Conservation (phyloP, 92 coral and sea anemone species). For the Siderastrea radians region DNA sequence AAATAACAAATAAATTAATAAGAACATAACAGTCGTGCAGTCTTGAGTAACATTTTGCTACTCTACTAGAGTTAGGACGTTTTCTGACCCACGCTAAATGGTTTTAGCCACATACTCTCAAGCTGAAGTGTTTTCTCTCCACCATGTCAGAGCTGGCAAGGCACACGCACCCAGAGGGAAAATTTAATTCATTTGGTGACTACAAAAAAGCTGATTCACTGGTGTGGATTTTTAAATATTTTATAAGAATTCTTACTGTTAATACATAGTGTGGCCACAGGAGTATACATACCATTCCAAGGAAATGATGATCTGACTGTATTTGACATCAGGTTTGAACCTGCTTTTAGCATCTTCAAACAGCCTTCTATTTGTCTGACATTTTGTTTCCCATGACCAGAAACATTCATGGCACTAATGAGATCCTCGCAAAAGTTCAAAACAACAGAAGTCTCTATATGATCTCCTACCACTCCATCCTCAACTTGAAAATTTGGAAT, state of each 20-base stretch:
- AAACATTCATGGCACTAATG: neutral
- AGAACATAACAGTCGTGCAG: too few relatives aligned
- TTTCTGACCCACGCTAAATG: too few relatives aligned
- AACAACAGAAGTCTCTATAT: neutral
- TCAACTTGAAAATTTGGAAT: slow-evolving; percentile 48
- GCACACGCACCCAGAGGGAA: too few relatives aligned
- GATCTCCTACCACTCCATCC: slow-evolving; percentile 25
- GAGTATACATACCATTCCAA: slow-evolving; percentile 35
- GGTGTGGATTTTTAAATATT: too few relatives aligned
- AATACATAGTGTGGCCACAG: neutral
- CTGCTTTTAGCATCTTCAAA: neutral
- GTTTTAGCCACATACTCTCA: too few relatives aligned
- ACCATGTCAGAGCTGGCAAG: too few relatives aligned
- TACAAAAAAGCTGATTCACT: too few relatives aligned
- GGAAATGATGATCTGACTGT: slow-evolving; percentile 31
- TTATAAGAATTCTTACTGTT: neutral
- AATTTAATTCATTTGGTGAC: too few relatives aligned
- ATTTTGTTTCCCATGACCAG: slow-evolving; percentile 6
- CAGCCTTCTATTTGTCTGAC: neutral
- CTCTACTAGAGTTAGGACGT: too few relatives aligned
- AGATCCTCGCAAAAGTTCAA: slow-evolving; percentile 33
- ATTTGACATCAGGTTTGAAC: slow-evolving; percentile 13
- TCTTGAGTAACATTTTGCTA: too few relatives aligned
- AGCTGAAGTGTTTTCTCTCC: too few relatives aligned
- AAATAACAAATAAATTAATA: too few relatives aligned